Evolutionary conservation across 2,113 vertebrate species (phyloP).

Genomic region (Neotoma lepida): DNA sequence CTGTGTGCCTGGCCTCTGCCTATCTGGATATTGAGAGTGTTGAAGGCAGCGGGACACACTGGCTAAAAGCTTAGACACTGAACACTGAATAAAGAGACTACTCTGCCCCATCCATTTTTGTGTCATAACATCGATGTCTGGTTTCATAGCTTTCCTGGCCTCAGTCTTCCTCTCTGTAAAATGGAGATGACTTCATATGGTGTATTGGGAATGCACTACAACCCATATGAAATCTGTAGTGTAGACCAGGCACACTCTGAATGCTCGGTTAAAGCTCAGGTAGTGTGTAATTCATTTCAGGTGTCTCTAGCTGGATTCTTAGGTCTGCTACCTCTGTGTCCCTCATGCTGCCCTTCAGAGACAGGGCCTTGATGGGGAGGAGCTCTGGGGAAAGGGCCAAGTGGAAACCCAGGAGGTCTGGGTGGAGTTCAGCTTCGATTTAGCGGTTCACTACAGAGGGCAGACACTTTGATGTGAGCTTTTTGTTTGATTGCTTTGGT

Average conservation of each 20-base stretch:
- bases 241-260: neutral
- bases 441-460: neutral
- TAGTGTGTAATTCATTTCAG: neutral
- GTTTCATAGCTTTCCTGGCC: neutral
- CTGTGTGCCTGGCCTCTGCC: neutral
- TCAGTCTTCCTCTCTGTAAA: neutral
- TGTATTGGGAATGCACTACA: neutral
- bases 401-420: neutral
- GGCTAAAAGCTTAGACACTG: neutral
- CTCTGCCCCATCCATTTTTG: neutral
- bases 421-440: neutral
- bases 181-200: neutral
- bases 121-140: neutral
- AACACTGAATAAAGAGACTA: neutral
- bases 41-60: constrained; percentile 4
- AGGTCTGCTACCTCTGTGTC: neutral
- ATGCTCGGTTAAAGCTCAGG: neutral
- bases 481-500: neutral
- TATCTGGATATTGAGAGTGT: neutral
- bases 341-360: neutral
- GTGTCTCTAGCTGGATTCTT: neutral
- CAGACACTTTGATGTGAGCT: neutral
- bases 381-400: neutral
- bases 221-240: neutral
- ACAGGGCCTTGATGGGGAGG: neutral